Evolutionary conservation across 2,888 invertebrate genomes (phyloP), one percentile per base, ranked within the genome.

Genomic region (Pocota personata): DNA sequence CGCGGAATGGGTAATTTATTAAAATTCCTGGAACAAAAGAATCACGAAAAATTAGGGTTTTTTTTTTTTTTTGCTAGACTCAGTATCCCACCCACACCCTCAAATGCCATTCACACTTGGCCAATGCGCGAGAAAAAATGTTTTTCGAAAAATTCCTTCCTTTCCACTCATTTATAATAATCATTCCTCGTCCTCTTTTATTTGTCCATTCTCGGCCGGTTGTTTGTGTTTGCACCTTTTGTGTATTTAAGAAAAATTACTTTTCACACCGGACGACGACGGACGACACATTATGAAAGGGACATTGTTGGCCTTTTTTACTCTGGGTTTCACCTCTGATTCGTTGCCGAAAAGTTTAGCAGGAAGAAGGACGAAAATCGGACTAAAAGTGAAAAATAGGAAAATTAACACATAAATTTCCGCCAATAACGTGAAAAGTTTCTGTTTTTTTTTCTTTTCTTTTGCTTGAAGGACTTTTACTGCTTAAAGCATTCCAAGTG

Each of bases 351-450:
- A 87, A 83, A 82, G 76, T 87, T 87, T 82, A 27, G 60, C 52
- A 19, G 37, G 82, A 69, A 71, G 55, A 62, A 69, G 80, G 88
- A 88, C 82, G 87, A 88, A 72, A 72, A 88, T 87, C 80, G 75
- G 78, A 78, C 75, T 69, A 60, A 78, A 73, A 64, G 67, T 80
- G 62, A 62, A 84, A 78, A 88, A 64, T 77, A 77, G 77, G 84
- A 88, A 87, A 92, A 91, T 91, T 91, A 91, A 91, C 91, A 92
- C 91, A 91, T 91, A 91, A 92, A 91, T 91, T 91, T 91, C 87
- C 78, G 62, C 78, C 82, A 87, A 76, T 79, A 79, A 79, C 60
- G 71, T 46, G 46, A 48, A 82, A 76, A 76, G 62, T 52, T 87
- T 67, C 58, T 72, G 73, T 82, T 76, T 37, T 32, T 50, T 32